These are phyloP conservation scores for Nomada hirtipes DNA, from an alignment of 2,888 invertebrate genomes.

Conservation along the genomic window DNA sequence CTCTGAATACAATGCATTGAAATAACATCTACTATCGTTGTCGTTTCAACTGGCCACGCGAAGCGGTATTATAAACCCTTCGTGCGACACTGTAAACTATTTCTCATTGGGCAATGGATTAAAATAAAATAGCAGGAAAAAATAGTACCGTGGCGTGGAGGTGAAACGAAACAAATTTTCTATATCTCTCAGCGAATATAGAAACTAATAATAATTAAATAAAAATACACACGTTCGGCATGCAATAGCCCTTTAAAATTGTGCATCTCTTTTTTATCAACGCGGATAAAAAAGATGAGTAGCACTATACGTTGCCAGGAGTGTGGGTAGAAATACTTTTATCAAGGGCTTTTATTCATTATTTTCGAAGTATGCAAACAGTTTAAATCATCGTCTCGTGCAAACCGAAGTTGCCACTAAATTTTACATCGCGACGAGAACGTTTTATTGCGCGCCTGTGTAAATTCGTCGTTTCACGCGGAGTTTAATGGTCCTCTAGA, in stretches of 20 bases:
- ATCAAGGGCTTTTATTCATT: slow-evolving; percentile 2
- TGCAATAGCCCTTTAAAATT: no score
- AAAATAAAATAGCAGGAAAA: background rate
- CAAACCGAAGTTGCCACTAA: slow-evolving; percentile 9
- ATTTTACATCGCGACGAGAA: slow-evolving; percentile 35
- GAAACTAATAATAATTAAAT: background rate
- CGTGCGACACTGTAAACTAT: background rate
- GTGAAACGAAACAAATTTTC: background rate
- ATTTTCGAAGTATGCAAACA: slow-evolving; percentile 38
- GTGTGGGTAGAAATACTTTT: background rate
- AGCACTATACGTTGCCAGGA: background rate
- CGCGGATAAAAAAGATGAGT: no score
- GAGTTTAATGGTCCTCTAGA: slow-evolving; percentile 51
- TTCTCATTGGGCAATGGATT: slow-evolving; percentile 1
- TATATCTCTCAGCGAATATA: background rate
- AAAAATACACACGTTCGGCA: no score
- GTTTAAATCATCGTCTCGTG: slow-evolving; percentile 33
- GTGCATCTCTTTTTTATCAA: no score
- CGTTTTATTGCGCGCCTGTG: slow-evolving; percentile 25
- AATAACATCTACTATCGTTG: slow-evolving; percentile 32
- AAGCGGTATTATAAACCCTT: slow-evolving; percentile 35
- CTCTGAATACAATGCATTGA: slow-evolving; percentile 54
- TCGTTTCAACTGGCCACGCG: slow-evolving; percentile 3
- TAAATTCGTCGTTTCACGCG: slow-evolving; percentile 25
- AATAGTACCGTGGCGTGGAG: no score